A percentile compares a stretch with the other conserved stretches of the same genome.
Evolutionary conservation across 2,113 vertebrate species (phyloP).

Genomic region (Fregata magnificens): DNA sequence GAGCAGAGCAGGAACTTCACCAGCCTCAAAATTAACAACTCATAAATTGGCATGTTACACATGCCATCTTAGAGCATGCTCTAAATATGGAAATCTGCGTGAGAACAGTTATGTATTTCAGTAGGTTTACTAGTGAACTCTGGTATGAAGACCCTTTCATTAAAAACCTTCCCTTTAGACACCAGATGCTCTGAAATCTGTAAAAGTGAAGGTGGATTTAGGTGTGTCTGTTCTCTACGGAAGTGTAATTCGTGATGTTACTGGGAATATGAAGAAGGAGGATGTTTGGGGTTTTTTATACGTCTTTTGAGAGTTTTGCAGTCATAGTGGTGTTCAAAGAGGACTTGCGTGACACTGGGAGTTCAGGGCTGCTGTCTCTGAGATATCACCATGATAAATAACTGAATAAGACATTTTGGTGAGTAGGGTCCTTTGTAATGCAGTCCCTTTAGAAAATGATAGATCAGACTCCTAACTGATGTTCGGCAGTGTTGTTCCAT

Average conservation of each 20-base stretch:
- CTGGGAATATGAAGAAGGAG: neutral
- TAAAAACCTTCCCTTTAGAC: neutral
- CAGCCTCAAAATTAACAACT: neutral
- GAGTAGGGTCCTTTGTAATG: neutral
- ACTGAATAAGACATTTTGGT: neutral
- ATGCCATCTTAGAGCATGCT: neutral
- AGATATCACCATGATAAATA: neutral
- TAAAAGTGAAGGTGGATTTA: neutral
- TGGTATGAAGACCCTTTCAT: neutral
- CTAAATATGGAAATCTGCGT: neutral
- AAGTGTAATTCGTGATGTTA: neutral
- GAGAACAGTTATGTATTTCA: neutral
- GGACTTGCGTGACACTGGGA: neutral
- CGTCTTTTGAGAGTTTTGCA: neutral
- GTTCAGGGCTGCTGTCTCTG: neutral
- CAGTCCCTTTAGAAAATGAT: neutral
- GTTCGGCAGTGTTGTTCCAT: neutral
- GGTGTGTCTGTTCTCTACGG: neutral
- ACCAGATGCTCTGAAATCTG: neutral
- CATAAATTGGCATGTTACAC: neutral
- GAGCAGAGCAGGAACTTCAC: neutral
- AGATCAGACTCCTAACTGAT: neutral
- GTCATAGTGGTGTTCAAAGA: neutral
- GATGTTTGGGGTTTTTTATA: accelerated
- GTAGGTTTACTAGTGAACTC: neutral